Evolutionary conservation across 2,888 invertebrate genomes (phyloP).

Genomic region (Eubasilissa splendida): DNA sequence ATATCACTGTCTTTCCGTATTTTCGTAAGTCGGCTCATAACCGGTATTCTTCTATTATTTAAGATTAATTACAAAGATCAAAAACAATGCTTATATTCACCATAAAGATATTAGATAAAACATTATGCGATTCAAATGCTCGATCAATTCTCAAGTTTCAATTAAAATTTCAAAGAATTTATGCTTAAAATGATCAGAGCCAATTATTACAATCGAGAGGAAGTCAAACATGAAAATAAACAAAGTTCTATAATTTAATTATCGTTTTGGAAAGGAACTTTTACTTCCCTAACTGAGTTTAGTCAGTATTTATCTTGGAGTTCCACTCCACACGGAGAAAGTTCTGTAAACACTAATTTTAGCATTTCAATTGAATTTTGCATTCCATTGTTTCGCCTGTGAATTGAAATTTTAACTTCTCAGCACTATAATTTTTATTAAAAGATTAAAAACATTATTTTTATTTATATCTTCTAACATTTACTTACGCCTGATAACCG

Average conservation of each 20-base stretch:
- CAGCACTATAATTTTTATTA: neutral
- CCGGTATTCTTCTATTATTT: too few species aligned
- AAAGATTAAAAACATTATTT: neutral
- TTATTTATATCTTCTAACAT: too few species aligned
- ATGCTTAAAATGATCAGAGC: slow-evolving; percentile 18
- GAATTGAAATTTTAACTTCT: neutral
- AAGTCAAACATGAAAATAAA: slow-evolving; percentile 45
- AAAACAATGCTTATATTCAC: too few species aligned
- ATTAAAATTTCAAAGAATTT: slow-evolving; percentile 30
- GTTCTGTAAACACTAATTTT: slow-evolving; percentile 9
- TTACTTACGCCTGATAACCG: too few species aligned
- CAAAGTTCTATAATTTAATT: slow-evolving; percentile 47
- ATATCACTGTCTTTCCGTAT: too few species aligned
- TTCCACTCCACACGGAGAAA: slow-evolving; percentile 11
- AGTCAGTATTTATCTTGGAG: slow-evolving; percentile 43
- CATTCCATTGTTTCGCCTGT: slow-evolving; percentile 8
- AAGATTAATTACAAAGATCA: too few species aligned
- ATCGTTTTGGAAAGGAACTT: slow-evolving; percentile 38
- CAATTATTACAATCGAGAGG: slow-evolving; percentile 36
- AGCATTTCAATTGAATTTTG: slow-evolving; percentile 10
- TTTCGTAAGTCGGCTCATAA: too few species aligned
- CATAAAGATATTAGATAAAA: too few species aligned
- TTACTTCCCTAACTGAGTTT: slow-evolving; percentile 27
- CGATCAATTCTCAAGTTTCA: neutral
- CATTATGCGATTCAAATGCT: too few species aligned